phyloP scores from a whole-genome alignment of 2,888 invertebrate genomes.

The Nemapogon koenigi region DNA sequence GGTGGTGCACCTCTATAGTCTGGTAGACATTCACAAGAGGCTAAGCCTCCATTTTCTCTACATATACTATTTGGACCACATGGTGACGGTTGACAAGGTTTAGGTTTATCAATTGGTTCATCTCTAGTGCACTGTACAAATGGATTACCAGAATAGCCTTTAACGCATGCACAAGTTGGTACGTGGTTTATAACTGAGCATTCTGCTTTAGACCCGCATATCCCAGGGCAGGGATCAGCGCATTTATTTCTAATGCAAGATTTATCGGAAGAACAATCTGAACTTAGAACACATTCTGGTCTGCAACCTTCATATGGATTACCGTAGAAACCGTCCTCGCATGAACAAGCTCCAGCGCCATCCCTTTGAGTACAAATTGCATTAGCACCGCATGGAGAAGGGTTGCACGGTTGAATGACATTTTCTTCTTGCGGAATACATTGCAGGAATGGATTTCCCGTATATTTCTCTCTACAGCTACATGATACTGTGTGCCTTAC shows the following conservation, averaged over 20 bases:
- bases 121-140: conserved; percentile 44
- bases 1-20: conserved; percentile 75
- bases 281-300: conserved; percentile 86
- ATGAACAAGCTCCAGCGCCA: conserved; percentile 81
- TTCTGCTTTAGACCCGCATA: conserved; percentile 83
- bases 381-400: conserved; percentile 87
- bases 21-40: conserved; percentile 75
- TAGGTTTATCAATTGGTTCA: conserved; percentile 35
- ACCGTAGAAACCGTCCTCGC: conserved; percentile 81
- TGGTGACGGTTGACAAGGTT: conserved; percentile 77
- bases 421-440: conserved; percentile 70
- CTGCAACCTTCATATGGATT: conserved; percentile 87
- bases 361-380: conserved; percentile 79
- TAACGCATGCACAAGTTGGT: conserved; percentile 81
- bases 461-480: conserved; percentile 75
- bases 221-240: conserved; percentile 84
- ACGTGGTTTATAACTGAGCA: conserved; percentile 86
- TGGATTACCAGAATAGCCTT: conserved; percentile 79
- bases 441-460: conserved; percentile 84
- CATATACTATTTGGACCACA: conserved; percentile 82
- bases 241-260: conserved; percentile 86
- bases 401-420: conserved; percentile 77
- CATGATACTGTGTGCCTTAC: conserved; percentile 84
- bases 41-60: conserved; percentile 73
- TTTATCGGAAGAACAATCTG: conserved; percentile 83